Conservation (phyloP, 1,140 invertebrate genomes). For the Apolygus lucorum region DNA sequence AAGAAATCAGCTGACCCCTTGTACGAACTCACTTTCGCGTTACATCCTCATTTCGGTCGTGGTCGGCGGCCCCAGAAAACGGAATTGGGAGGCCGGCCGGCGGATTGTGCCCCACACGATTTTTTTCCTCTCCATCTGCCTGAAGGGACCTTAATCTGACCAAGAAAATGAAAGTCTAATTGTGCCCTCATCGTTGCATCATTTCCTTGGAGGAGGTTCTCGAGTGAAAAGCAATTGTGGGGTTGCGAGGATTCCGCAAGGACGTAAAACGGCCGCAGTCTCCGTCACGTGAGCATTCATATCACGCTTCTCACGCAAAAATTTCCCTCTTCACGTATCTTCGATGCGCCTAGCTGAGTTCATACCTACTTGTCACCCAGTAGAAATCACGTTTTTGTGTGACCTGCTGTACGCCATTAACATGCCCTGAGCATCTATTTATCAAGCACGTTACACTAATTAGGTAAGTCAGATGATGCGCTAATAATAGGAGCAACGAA, state of each 20-base stretch:
- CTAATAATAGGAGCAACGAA: too few relatives aligned
- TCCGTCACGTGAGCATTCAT: not conserved
- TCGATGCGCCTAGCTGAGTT: too few relatives aligned
- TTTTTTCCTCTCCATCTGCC: too few relatives aligned
- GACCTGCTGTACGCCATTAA: too few relatives aligned
- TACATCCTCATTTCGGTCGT: not conserved
- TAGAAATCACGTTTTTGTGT: too few relatives aligned
- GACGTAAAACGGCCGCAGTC: not conserved
- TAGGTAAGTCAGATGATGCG: too few relatives aligned
- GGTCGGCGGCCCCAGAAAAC: not conserved
- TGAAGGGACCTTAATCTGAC: not conserved
- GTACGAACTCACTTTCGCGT: not conserved
- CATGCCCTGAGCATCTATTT: too few relatives aligned
- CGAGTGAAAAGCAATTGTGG: not conserved
- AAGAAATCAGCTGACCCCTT: not conserved
- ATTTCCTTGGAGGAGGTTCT: not conserved
- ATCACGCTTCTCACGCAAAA: not conserved
- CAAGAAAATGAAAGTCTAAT: not conserved
- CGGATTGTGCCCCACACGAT: too few relatives aligned
- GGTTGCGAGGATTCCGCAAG: not conserved
- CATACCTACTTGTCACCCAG: too few relatives aligned
- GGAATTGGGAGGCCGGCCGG: too few relatives aligned
- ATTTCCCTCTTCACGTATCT: too few relatives aligned
- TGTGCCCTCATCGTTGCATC: not conserved
- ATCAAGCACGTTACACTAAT: too few relatives aligned